phyloP scores from a whole-genome alignment of 2,113 vertebrate genomes.

The Dipodomys merriami region DNA sequence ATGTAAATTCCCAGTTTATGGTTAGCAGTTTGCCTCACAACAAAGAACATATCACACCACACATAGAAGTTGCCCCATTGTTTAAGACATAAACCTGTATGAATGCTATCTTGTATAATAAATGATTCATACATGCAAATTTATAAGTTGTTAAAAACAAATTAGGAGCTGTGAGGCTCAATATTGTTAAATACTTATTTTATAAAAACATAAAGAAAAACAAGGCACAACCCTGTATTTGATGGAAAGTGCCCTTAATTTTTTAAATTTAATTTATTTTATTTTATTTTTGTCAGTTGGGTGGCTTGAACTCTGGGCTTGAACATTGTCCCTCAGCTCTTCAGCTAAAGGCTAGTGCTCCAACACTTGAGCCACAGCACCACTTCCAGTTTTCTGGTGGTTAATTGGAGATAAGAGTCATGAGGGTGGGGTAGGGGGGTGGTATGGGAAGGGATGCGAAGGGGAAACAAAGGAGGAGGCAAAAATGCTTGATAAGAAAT shows the following conservation, averaged over 20 bases:
- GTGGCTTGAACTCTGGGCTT: too few relatives aligned
- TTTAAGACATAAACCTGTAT: neutral
- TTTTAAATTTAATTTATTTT: too few relatives aligned
- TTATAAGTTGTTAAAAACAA: neutral
- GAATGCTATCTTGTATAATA: neutral
- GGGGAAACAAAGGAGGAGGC: too few relatives aligned
- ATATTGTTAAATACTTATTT: neutral
- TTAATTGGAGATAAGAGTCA: too few relatives aligned
- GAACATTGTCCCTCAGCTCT: too few relatives aligned
- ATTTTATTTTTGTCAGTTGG: too few relatives aligned
- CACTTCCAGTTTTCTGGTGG: too few relatives aligned
- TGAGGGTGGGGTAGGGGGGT: too few relatives aligned
- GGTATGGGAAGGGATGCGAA: too few relatives aligned
- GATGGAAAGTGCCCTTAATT: neutral
- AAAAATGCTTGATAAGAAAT: too few relatives aligned
- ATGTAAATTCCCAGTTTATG: neutral
- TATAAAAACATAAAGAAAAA: neutral
- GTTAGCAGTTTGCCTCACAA: neutral
- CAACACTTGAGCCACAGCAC: too few relatives aligned
- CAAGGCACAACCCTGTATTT: fast-evolving
- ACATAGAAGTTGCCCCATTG: neutral
- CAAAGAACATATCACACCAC: neutral
- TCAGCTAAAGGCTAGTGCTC: too few relatives aligned
- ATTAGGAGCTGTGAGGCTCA: neutral
- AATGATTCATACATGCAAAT: neutral